Conservation (phyloP, 1,140 invertebrate genomes). For the Phthorimaea operculella region DNA sequence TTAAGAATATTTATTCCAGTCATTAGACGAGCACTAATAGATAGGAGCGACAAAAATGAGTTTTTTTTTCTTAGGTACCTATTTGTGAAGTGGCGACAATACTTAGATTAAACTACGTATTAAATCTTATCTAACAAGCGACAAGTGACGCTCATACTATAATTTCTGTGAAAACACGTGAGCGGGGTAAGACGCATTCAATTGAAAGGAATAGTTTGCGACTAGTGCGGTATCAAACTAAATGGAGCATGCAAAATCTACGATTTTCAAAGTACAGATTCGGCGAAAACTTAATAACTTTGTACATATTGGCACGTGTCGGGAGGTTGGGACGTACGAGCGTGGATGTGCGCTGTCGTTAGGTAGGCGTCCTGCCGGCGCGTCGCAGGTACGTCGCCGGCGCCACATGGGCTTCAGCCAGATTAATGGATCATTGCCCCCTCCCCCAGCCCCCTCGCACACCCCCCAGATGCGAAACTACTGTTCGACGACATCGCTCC, state of each 20-base stretch:
- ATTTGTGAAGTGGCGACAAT: too few species aligned
- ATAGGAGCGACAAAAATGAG: too few species aligned
- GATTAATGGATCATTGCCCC: constrained; percentile 73
- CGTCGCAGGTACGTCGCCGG: constrained; percentile 62
- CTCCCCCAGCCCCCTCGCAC: constrained; percentile 32
- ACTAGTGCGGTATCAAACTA: not conserved
- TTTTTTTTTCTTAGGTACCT: too few species aligned
- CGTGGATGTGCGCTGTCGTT: constrained; percentile 51
- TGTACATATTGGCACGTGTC: constrained; percentile 47
- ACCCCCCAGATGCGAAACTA: constrained; percentile 47
- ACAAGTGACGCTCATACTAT: too few species aligned
- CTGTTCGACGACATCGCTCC: constrained; percentile 48
- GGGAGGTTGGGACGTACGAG: constrained; percentile 30
- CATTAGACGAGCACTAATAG: too few species aligned
- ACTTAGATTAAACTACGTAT: too few species aligned
- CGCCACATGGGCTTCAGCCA: constrained; percentile 71
- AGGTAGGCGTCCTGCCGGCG: constrained; percentile 62
- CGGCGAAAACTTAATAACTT: constrained; percentile 9
- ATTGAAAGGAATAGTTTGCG: constrained; percentile 1
- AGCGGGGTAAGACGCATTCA: not conserved
- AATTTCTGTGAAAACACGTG: too few species aligned
- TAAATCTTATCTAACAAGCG: too few species aligned
- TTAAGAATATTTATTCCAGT: too few species aligned
- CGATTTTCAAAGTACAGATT: not conserved
- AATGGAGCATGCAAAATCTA: not conserved